phyloP scores from a whole-genome alignment of 2,888 invertebrate genomes.

The Hydrotaea diabolus region DNA sequence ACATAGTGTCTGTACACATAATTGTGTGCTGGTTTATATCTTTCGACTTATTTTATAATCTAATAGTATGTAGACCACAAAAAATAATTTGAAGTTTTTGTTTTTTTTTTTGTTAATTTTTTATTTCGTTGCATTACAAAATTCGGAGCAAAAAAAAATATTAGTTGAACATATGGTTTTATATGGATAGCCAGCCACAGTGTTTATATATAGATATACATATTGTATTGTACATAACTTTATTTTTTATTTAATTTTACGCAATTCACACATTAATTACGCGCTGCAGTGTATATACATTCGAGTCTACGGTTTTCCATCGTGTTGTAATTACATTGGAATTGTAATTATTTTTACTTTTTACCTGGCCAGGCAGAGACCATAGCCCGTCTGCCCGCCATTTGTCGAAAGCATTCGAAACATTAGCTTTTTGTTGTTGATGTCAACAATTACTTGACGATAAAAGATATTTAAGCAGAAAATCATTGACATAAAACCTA shows the following conservation, averaged over 20 bases:
- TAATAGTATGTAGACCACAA: slow-evolving; percentile 28
- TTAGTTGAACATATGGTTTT: background rate
- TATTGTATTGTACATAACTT: slow-evolving; percentile 20
- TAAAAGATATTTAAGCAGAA: slow-evolving; percentile 19
- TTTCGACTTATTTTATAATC: slow-evolving; percentile 29
- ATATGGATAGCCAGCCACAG: background rate
- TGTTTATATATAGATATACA: background rate
- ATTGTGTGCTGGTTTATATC: background rate
- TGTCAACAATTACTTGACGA: slow-evolving; percentile 13
- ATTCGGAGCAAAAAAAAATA: slow-evolving; percentile 23
- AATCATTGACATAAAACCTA: slow-evolving; percentile 4
- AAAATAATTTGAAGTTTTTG: slow-evolving; percentile 17
- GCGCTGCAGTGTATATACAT: slow-evolving; percentile 15
- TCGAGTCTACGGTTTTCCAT: background rate
- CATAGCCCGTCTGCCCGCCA: background rate
- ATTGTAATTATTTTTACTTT: slow-evolving; percentile 40
- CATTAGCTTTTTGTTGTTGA: background rate
- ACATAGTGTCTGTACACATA: background rate
- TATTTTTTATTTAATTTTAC: slow-evolving; percentile 45
- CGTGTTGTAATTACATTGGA: slow-evolving; percentile 39
- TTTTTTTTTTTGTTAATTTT: background rate
- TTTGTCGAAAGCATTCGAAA: background rate
- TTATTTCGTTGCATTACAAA: slow-evolving; percentile 26
- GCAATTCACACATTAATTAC: slow-evolving; percentile 55
- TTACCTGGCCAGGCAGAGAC: background rate